Percentiles rank a stretch among this genome's conserved stretches.
Conservation (phyloP, 1,140 invertebrate species). For the Hirudo medicinalis region DNA sequence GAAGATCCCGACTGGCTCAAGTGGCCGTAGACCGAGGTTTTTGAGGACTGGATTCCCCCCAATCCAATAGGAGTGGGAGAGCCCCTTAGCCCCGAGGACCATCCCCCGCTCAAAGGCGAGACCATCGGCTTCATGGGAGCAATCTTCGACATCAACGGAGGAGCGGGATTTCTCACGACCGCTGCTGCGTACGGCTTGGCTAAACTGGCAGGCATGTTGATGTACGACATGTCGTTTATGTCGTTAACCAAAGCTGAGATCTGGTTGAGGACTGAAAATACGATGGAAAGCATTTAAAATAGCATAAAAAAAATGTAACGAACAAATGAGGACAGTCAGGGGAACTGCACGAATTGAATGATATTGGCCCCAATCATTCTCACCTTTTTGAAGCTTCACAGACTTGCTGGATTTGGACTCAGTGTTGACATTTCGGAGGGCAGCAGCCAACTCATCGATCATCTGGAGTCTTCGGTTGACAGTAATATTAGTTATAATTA, state of each 20-base stretch:
- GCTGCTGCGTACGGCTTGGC: slow-evolving; percentile 16
- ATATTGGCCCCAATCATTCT: background rate
- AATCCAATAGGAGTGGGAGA: background rate
- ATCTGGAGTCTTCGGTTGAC: background rate
- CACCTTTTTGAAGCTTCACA: slow-evolving; percentile 1
- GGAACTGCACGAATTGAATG: background rate
- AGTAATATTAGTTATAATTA: background rate
- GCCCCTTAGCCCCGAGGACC: background rate
- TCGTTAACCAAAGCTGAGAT: slow-evolving; percentile 18
- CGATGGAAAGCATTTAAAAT: background rate
- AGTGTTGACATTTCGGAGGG: background rate
- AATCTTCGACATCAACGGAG: background rate
- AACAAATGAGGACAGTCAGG: no score
- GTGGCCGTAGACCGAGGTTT: background rate
- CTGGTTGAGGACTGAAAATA: slow-evolving; percentile 15
- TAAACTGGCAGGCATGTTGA: slow-evolving; percentile 19
- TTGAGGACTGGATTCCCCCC: background rate
- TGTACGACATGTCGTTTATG: slow-evolving; percentile 23
- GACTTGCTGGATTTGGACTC: slow-evolving; percentile 1
- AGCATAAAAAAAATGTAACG: background rate
- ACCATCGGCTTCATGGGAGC: background rate
- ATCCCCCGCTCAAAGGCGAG: background rate
- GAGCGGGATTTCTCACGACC: background rate
- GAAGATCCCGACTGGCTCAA: background rate
- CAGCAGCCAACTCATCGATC: background rate